Conservation (phyloP, 2,797 vertebrate genomes). For the Rhinoraja longicauda region DNA sequence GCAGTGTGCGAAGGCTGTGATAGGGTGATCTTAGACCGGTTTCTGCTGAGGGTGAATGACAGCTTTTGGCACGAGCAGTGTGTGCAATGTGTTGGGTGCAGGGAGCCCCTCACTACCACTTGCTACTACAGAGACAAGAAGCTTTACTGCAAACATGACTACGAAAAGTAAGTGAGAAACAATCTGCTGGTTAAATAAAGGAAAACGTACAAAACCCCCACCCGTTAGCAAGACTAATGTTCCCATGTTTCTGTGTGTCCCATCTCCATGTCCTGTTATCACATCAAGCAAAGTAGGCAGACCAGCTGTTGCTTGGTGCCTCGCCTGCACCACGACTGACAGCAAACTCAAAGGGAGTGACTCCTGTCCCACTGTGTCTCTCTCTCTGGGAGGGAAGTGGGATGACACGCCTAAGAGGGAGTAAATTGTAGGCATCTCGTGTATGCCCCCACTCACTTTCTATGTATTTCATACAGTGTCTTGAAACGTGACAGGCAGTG, state of each 20-base stretch:
- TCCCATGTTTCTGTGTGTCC: constrained; percentile 14
- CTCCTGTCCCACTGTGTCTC: constrained; percentile 14
- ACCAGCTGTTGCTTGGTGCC: constrained; percentile 23
- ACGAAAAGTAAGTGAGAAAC: constrained; percentile 74
- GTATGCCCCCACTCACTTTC: neutral
- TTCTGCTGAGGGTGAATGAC: constrained; percentile 82
- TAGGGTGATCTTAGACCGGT: constrained; percentile 77
- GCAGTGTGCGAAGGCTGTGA: constrained; percentile 82
- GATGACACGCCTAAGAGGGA: constrained; percentile 13
- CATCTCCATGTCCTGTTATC: constrained; percentile 19
- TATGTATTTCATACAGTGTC: neutral
- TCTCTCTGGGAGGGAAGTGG: constrained; percentile 28
- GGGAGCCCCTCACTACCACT: constrained; percentile 74
- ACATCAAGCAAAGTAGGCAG: constrained; percentile 26
- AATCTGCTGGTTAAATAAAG: constrained; percentile 5
- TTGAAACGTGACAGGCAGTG: neutral
- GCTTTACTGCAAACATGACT: constrained; percentile 89
- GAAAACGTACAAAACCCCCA: neutral
- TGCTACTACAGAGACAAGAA: constrained; percentile 87
- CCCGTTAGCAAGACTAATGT: neutral
- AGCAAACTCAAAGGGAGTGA: constrained; percentile 32
- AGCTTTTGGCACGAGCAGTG: constrained; percentile 90
- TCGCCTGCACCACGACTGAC: constrained; percentile 10
- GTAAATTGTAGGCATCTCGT: constrained; percentile 9
- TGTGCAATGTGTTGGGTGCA: constrained; percentile 78